Base-by-base conservation (phyloP, 1,140 invertebrate genomes). In the Drosophila azteca region DNA sequence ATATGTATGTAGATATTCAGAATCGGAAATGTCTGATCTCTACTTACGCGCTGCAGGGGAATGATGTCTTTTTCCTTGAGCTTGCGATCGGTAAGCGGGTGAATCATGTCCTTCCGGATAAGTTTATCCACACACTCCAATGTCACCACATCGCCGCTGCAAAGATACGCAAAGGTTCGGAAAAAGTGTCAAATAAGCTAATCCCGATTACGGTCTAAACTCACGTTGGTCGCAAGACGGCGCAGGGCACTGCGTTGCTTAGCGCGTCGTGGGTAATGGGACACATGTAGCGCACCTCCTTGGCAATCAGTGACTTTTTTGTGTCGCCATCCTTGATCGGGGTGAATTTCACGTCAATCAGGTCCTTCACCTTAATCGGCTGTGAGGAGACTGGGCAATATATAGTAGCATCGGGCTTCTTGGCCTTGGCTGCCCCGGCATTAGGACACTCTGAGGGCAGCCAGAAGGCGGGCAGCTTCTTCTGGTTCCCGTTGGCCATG, bases 41-140 rank as follows among this genome's bases (percentile, higher is more conserved):
- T 29, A 85, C 85, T 93, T 93, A 97, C 96, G 91, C 98, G 94
- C 92, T 99, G 96, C 72, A 99, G 90, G 39, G 93, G 93, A 91
- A 99, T 99, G 15, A 99, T 98, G 91, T 99, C 99, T 80, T 95
- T 96, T 74, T 99, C 97, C 62, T 94, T 95, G n/a, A 99, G 90
- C 91, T 96, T 96, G 75, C 96, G 94, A 63, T 95, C 95, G 64
- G 97, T 98, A 0, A 99, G 93, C 0, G 99, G 99, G 94, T 99
- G 98, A 4, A 97, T 93, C 98, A 97, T 98, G 91, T 99, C 98
- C 90, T 98, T 98, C 84, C 97, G 97, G 49, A 99, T 98, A 4
- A 99, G 93, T 90, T 99, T 99, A 79, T 99, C 98, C 6, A 99
- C 95, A 93, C 98, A 99, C 91, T 99, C 98, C 94, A 98, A 94